Evolutionary conservation across 2,113 vertebrate genomes (phyloP), one percentile per base, ranked within the genome.

Genomic region (Scolopax mira): DNA sequence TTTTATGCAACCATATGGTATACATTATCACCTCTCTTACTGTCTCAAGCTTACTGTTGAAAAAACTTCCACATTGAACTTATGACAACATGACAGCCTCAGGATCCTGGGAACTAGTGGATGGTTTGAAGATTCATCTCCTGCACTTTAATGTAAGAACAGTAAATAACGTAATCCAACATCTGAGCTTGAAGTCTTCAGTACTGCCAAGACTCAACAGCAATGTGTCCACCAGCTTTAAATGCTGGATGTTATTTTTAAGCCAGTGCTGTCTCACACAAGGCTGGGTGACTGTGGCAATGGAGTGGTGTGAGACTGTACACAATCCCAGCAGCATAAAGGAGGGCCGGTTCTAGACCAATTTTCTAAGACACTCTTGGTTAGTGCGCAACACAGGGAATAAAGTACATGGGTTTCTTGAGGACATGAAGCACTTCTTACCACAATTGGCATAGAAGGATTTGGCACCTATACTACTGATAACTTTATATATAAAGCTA

Each of bases 211-310:
- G 24, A 74, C 27, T 75, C 1, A 0, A 30, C 23, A 71, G 27
- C 52, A 42, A 16, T 31, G 4, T 44, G 57, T 52, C 46, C 41
- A 70, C n/a, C 1, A 1, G 13, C 37, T 78, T 69, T 49, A 51
- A 22, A 35, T 6, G 35, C 35, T 49, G 28, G 19, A 48, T 1
- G 0, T 60, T 72, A 11, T 65, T 35, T 54, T 62, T 78, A 35
- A 65, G 54, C 19, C 33, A 72, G 25, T 3, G 11, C 8, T 51
- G 25, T 11, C 70, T 51, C 6, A 0, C 69, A 66, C 13, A n/a
- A 65, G 14, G 33, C 15, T 65, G 42, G 15, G 16, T 22, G 41
- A 37, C 0, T 1, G 13, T 18, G 64, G 37, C 3, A 2, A n/a
- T 30, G 51, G 31, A 28, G 21, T 31, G 41, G n/a, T 19, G 33